These are phyloP conservation scores for Steromphala cineraria DNA, from an alignment of 2,888 invertebrate species.

Conservation along the genomic window DNA sequence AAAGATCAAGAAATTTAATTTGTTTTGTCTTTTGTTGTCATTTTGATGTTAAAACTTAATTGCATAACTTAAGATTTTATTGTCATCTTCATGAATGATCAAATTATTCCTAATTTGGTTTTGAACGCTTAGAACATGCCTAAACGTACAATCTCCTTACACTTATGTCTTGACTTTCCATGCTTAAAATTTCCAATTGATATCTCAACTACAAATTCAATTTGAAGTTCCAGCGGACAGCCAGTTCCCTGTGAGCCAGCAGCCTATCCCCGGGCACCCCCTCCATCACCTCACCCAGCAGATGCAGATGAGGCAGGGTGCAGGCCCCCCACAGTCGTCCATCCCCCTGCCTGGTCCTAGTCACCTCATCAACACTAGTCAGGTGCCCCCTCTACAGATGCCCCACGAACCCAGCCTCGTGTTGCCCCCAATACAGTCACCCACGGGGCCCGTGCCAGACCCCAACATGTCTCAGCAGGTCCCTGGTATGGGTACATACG, in stretches of 20 bases:
- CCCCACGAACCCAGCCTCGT: slow-evolving; percentile 24
- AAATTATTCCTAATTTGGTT: too few species aligned
- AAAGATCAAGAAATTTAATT: too few species aligned
- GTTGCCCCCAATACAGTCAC: not conserved
- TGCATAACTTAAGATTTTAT: too few species aligned
- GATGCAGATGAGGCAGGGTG: not conserved
- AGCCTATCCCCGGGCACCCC: slow-evolving; percentile 1
- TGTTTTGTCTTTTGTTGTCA: too few species aligned
- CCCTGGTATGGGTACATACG: not conserved
- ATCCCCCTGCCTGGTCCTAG: slow-evolving; percentile 14
- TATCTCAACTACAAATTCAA: too few species aligned
- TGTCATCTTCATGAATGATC: too few species aligned
- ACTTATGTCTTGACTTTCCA: too few species aligned
- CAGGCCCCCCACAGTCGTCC: not conserved
- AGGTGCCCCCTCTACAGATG: slow-evolving; percentile 9
- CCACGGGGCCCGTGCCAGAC: not conserved
- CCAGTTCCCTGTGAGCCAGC: not conserved
- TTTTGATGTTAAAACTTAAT: too few species aligned
- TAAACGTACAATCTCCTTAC: too few species aligned
- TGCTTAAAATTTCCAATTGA: too few species aligned
- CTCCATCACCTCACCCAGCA: not conserved
- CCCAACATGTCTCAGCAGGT: not conserved
- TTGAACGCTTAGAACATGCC: too few species aligned
- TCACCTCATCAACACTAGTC: not conserved
- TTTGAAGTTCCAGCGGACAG: not conserved